Conservation (phyloP, 1,140 invertebrate species). For the Achroia grisella region DNA sequence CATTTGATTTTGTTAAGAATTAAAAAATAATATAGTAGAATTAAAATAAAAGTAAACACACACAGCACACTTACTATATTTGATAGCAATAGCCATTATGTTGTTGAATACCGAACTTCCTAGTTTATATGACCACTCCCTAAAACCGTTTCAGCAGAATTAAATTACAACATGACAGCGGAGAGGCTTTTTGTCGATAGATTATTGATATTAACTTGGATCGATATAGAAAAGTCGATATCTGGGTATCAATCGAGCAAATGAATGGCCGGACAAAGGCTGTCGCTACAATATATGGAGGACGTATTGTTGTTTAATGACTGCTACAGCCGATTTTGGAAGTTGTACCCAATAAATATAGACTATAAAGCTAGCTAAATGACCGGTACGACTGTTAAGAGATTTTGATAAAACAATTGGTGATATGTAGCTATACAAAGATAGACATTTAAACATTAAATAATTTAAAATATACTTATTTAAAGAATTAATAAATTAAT, state of each 20-base stretch:
- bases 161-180: constrained; percentile 51
- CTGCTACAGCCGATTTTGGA: not conserved
- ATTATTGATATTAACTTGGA: constrained; percentile 59
- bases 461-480: no score
- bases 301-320: not conserved
- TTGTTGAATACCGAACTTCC: constrained; percentile 20
- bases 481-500: no score
- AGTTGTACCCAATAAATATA: not conserved
- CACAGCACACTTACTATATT: not conserved
- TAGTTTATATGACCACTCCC: constrained; percentile 48
- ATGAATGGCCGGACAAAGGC: constrained; percentile 26
- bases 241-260: constrained; percentile 24
- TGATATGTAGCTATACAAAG: no score
- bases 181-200: constrained; percentile 56
- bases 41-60: not conserved
- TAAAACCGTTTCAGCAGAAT: constrained; percentile 45
- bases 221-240: constrained; percentile 30
- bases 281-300: constrained; percentile 11
- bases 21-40: not conserved
- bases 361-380: not conserved
- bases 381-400: no score
- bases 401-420: no score
- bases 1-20: not conserved
- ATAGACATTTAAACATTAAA: no score
- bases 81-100: constrained; percentile 21